These are phyloP conservation scores for Nezara viridula DNA, from an alignment of 2,888 invertebrate genomes.

Conservation along the genomic window DNA sequence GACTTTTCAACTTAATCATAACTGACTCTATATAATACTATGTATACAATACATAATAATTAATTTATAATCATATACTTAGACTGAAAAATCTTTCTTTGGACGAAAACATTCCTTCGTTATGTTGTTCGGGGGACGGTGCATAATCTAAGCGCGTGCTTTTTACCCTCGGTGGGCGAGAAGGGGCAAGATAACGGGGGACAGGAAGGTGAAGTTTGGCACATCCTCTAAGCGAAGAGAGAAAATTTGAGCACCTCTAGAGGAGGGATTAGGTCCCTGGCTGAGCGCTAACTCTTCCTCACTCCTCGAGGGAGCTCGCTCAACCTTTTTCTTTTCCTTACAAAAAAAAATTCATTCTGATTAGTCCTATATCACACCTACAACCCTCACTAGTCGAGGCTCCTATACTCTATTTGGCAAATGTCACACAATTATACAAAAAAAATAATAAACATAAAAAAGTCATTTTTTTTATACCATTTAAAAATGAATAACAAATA, in stretches of 20 bases:
- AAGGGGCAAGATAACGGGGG: slow-evolving; percentile 22
- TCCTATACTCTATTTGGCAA: slow-evolving; percentile 58
- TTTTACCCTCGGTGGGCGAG: slow-evolving; percentile 46
- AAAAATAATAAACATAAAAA: slow-evolving; percentile 53
- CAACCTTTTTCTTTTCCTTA: slow-evolving; percentile 12
- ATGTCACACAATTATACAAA: slow-evolving; percentile 57
- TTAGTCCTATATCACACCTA: slow-evolving; percentile 60
- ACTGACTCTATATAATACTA: slow-evolving; percentile 55
- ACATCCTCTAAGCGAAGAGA: slow-evolving; percentile 60
- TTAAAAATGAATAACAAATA: slow-evolving; percentile 52
- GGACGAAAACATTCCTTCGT: slow-evolving; percentile 61
- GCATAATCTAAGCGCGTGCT: slow-evolving; percentile 62
- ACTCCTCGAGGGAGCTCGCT: slow-evolving; percentile 4
- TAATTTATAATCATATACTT: slow-evolving; percentile 56
- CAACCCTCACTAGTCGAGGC: slow-evolving; percentile 57
- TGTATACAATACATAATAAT: slow-evolving; percentile 54
- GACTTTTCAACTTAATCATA: slow-evolving; percentile 52
- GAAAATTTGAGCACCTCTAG: slow-evolving; percentile 58
- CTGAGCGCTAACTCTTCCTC: slow-evolving; percentile 2
- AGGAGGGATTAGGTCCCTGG: slow-evolving; percentile 54
- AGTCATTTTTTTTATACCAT: slow-evolving; percentile 37
- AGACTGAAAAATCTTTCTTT: slow-evolving; percentile 53
- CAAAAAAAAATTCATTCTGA: slow-evolving; percentile 53
- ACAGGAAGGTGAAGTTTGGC: slow-evolving; percentile 54
- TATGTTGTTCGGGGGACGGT: slow-evolving; percentile 62